Base-by-base conservation (phyloP, 2,113 vertebrate genomes). In the Anser cygnoides region DNA sequence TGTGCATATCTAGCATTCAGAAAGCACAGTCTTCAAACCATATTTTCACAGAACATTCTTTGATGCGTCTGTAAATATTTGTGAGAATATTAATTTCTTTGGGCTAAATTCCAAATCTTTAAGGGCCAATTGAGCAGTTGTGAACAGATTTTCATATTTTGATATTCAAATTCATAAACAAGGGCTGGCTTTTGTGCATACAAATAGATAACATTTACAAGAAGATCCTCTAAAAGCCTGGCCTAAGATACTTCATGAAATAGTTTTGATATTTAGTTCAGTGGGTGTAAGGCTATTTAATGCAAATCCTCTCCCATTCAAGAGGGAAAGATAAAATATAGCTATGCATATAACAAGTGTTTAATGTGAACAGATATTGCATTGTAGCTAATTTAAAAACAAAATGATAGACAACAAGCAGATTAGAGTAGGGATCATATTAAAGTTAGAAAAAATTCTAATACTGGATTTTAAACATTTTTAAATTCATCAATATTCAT, bases 231-330 rank as follows among this genome's bases (percentile, higher is more conserved):
- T 22, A 7, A n/a, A 83, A 92, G 10, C 73, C 20, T 83, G 29
- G 78, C 5, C 13, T 78, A 84, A 55, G 14, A 75, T 54, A 59
- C 2, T 68, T 52, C 11, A 43, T 16, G 9, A 90, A 82, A 50
- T n/a, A 71, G 1, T 10, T 84, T 80, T 78, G 10, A 11, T 71
- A 81, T 84, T 62, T 31, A 41, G 2, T 29, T 75, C 22, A 68
- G 5, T 0, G 0, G 1, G 2, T 82, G 22, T 57, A 3, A 82
- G 2, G 3, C 25, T 57, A 14, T 71, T 79, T 75, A 72, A 65
- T 61, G 25, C 3, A 84, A 82, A 68, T 87, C 58, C 2, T 66
- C 4, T 35, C 31, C 41, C 17, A 7, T 76, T 87, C 6, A n/a
- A 16, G 20, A 65, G 4, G 22, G 18, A 88, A 92, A 46, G 13